Conservation (phyloP, 2,888 invertebrate genomes). For the Oxystoma pomonae region DNA sequence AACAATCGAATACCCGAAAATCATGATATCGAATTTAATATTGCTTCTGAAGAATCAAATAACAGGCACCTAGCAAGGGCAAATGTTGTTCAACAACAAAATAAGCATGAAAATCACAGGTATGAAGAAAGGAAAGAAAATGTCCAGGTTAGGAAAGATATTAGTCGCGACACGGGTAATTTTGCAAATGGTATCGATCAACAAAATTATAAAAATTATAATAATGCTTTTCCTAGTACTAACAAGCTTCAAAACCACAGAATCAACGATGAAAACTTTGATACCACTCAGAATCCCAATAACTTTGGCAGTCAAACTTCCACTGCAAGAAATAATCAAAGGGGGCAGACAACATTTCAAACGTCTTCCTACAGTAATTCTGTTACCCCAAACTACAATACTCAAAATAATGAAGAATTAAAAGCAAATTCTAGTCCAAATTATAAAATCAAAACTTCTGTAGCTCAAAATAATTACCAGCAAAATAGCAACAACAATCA, state of each 20-base stretch:
- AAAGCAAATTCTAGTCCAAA: too few species aligned
- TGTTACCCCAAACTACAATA: neutral
- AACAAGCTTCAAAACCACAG: neutral
- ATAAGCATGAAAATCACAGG: constrained; percentile 12
- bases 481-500: neutral
- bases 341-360: neutral
- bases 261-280: neutral
- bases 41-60: constrained; percentile 21
- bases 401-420: neutral
- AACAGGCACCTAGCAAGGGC: constrained; percentile 21
- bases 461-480: neutral
- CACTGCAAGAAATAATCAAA: neutral
- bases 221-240: neutral
- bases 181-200: constrained; percentile 7
- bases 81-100: constrained; percentile 6
- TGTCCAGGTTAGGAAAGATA: constrained; percentile 25
- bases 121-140: constrained; percentile 7
- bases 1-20: constrained; percentile 18
- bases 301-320: neutral
- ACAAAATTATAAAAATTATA: neutral
- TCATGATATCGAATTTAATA: constrained; percentile 19
- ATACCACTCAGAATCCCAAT: neutral
- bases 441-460: neutral
- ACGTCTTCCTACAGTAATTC: neutral
- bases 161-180: constrained; percentile 26